Percentiles rank a stretch among this genome's conserved stretches.
Conservation (phyloP, 2,888 invertebrate species). For the Agelastica alni region DNA sequence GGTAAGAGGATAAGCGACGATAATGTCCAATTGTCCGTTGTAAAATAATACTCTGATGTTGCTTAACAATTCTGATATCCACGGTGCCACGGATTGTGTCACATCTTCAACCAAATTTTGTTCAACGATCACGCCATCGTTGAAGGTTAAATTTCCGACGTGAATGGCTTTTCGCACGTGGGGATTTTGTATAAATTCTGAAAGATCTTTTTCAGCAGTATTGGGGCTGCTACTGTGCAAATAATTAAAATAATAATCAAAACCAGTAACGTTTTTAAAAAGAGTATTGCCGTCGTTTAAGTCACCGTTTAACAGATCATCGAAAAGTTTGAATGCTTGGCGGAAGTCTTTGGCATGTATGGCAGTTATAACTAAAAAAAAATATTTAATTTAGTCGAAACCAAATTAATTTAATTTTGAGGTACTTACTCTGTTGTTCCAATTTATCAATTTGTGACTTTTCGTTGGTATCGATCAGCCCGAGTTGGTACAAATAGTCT, state of each 20-base stretch:
- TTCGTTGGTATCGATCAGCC: conserved; percentile 67
- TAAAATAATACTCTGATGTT: conserved; percentile 62
- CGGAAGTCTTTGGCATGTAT: conserved; percentile 68
- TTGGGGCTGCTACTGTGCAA: conserved; percentile 62
- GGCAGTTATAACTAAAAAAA: conserved; percentile 49
- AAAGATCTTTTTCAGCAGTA: conserved; percentile 35
- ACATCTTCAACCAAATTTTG: conserved; percentile 35
- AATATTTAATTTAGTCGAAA: neutral
- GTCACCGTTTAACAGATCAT: conserved; percentile 72
- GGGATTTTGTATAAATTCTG: conserved; percentile 58
- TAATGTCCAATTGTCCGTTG: conserved; percentile 82
- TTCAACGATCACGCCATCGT: conserved; percentile 30
- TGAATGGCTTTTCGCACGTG: conserved; percentile 75
- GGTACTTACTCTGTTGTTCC: conserved; percentile 14
- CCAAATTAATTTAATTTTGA: neutral
- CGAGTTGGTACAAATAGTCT: conserved; percentile 72
- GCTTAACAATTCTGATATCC: conserved; percentile 62
- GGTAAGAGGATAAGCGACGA: conserved; percentile 82
- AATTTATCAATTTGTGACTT: conserved; percentile 46
- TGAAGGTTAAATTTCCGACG: conserved; percentile 69
- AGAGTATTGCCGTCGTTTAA: conserved; percentile 61
- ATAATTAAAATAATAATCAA: conserved; percentile 75
- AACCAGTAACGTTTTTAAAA: conserved; percentile 75
- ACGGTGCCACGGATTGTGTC: conserved; percentile 38
- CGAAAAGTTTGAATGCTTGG: conserved; percentile 74